Percentiles rank a stretch among this genome's conserved stretches.
Evolutionary conservation across 2,888 invertebrate genomes (phyloP).

Genomic region (Sphinx pinastri): DNA sequence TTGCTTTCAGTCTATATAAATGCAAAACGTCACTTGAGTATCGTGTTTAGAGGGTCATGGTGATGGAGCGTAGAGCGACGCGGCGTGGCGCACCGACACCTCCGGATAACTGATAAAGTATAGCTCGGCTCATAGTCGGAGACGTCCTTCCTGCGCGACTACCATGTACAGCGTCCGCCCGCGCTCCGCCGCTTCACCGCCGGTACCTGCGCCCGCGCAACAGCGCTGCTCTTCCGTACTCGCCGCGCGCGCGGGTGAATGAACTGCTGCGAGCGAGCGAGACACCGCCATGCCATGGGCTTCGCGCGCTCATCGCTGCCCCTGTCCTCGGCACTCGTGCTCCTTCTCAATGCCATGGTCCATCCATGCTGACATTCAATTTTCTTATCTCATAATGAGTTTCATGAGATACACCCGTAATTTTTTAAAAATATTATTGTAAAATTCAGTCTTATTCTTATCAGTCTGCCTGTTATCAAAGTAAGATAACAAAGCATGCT

Average conservation of each 20-base stretch:
- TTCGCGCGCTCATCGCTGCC: constrained; percentile 29
- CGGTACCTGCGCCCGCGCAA: constrained; percentile 72
- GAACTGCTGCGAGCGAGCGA: constrained; percentile 74
- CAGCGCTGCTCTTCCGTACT: constrained; percentile 73
- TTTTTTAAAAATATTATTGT: neutral
- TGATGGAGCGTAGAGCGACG: constrained; percentile 63
- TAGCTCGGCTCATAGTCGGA: constrained; percentile 78
- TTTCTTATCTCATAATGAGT: constrained; percentile 49
- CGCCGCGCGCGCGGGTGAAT: constrained; percentile 69
- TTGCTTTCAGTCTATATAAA: constrained; percentile 81
- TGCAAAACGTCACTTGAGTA: constrained; percentile 66
- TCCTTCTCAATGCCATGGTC: constrained; percentile 76
- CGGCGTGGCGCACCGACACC: constrained; percentile 75
- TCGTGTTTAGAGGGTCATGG: constrained; percentile 67
- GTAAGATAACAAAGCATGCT: neutral
- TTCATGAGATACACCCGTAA: neutral
- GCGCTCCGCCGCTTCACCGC: constrained; percentile 49
- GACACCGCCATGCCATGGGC: constrained; percentile 47
- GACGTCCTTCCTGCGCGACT: constrained; percentile 76
- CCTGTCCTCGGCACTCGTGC: constrained; percentile 35
- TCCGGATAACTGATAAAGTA: constrained; percentile 81
- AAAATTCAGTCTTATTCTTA: neutral
- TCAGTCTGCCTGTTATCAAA: neutral
- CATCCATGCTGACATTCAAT: constrained; percentile 66
- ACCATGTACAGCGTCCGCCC: constrained; percentile 64